phyloP scores from a whole-genome alignment of 1,140 invertebrate species.

The Drosophila lacertosa region DNA sequence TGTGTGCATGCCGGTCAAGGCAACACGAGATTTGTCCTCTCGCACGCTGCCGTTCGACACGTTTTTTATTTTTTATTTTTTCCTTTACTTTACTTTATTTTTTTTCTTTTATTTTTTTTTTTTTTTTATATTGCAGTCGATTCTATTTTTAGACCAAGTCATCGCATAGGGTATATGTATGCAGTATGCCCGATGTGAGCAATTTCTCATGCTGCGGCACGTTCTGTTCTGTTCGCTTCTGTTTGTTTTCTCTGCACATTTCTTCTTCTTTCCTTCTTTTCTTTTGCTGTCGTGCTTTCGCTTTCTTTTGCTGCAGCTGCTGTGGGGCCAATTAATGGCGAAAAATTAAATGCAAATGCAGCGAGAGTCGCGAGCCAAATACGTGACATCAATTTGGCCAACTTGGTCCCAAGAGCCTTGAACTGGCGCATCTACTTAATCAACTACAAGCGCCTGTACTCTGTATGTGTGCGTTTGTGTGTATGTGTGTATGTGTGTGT shows the following conservation, averaged over 20 bases:
- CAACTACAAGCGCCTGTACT: conserved; percentile 3
- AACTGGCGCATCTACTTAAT: conserved; percentile 27
- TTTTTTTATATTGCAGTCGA: conserved; percentile 26
- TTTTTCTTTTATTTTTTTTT: too few relatives aligned
- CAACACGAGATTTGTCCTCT: conserved; percentile 33
- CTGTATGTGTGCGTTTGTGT: neutral
- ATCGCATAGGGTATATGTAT: conserved; percentile 13
- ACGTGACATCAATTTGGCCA: conserved; percentile 44
- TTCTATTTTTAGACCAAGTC: conserved; percentile 38
- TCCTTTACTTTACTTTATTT: too few relatives aligned
- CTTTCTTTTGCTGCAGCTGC: conserved; percentile 26
- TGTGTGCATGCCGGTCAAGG: conserved; percentile 65
- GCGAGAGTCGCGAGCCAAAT: conserved; percentile 25
- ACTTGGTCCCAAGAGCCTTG: conserved; percentile 43
- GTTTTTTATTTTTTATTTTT: too few relatives aligned
- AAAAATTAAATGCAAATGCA: conserved; percentile 41
- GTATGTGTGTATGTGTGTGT: neutral
- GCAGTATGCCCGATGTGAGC: conserved; percentile 11
- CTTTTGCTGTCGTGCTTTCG: neutral
- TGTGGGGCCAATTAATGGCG: conserved; percentile 50
- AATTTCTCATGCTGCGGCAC: conserved; percentile 29
- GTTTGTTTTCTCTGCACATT: neutral
- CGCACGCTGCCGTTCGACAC: too few relatives aligned
- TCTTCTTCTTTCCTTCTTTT: neutral
- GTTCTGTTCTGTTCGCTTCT: conserved; percentile 12